phyloP scores from a whole-genome alignment of 2,888 invertebrate genomes.

The Chaetoderma sp. region DNA sequence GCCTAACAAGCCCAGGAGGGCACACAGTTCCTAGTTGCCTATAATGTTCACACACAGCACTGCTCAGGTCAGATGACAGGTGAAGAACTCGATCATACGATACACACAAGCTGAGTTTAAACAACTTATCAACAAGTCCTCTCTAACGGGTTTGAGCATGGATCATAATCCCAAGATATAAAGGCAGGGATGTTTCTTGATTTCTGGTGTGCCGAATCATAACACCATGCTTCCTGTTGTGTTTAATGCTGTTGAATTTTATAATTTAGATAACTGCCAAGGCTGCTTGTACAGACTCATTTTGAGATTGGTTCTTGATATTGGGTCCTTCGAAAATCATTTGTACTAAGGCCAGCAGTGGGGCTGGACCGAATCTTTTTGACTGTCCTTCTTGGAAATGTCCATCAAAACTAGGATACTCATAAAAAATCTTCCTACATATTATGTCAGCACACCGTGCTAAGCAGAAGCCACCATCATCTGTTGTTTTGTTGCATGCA shows the following conservation, averaged over 20 bases:
- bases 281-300: background rate
- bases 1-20: background rate
- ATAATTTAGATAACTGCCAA: background rate
- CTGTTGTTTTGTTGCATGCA: no score
- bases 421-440: no score
- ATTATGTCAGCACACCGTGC: no score
- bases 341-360: background rate
- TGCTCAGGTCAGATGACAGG: background rate
- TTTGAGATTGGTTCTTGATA: background rate
- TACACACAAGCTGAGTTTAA: background rate
- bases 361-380: no score
- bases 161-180: background rate
- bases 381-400: no score
- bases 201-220: background rate
- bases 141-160: background rate
- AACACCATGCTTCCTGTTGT: background rate
- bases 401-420: no score
- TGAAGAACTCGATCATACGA: background rate
- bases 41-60: background rate
- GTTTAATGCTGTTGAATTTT: background rate
- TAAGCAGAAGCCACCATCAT: no score
- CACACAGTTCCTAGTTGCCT: constrained; percentile 2
- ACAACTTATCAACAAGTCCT: background rate
- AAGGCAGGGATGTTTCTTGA: background rate
- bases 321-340: background rate